Percentiles rank a stretch among this genome's conserved stretches.
Evolutionary conservation across 1,140 invertebrate genomes (phyloP).

Genomic region (Eueides isabella): DNA sequence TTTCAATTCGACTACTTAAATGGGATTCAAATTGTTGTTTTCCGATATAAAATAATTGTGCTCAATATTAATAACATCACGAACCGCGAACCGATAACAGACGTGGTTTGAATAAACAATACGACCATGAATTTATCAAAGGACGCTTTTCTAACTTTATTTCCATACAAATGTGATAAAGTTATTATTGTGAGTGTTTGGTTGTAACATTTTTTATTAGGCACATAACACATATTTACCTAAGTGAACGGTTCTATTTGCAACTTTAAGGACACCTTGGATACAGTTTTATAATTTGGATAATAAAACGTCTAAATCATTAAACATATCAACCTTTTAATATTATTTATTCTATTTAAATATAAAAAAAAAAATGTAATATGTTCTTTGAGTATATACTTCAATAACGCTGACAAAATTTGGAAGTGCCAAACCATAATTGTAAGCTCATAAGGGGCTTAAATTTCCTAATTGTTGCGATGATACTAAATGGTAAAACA

Average conservation of each 20-base stretch:
- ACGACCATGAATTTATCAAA: slow-evolving; percentile 53
- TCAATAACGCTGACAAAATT: too few species aligned
- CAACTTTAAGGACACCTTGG: too few species aligned
- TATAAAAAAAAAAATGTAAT: too few species aligned
- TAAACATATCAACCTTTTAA: too few species aligned
- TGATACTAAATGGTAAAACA: neutral
- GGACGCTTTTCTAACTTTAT: slow-evolving; percentile 35
- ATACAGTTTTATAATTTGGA: too few species aligned
- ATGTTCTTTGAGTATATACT: too few species aligned
- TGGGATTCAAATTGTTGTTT: slow-evolving; percentile 21
- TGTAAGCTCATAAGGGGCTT: too few species aligned
- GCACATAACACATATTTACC: neutral
- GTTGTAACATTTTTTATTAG: neutral
- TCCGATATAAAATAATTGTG: slow-evolving; percentile 36
- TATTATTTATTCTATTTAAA: too few species aligned
- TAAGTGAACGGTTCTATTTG: neutral
- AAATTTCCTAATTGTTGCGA: too few species aligned
- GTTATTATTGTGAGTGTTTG: slow-evolving; percentile 37
- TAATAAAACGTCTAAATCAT: too few species aligned
- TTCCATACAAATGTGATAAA: slow-evolving; percentile 39
- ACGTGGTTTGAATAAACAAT: slow-evolving; percentile 55
- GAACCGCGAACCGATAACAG: slow-evolving; percentile 39
- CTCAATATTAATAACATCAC: slow-evolving; percentile 40
- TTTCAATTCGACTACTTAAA: slow-evolving; percentile 28
- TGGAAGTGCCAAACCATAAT: too few species aligned